phyloP scores from a whole-genome alignment of 2,113 vertebrate genomes.

The Engystomops pustulosus region DNA sequence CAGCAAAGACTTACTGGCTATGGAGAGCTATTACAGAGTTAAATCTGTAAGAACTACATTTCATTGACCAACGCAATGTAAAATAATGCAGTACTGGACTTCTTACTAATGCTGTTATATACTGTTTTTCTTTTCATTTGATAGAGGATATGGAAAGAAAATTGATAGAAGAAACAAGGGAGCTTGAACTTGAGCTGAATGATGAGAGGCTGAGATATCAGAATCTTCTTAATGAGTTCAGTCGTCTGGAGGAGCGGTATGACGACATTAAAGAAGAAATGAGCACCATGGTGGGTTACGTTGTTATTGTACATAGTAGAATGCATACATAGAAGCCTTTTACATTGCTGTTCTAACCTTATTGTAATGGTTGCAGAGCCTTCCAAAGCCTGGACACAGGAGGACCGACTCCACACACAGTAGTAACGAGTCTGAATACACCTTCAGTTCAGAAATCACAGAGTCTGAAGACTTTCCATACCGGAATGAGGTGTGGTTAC shows the following conservation, averaged over 20 bases:
- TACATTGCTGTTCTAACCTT: not conserved
- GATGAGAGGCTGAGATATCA: slow-evolving; percentile 95
- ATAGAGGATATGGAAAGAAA: slow-evolving; percentile 90
- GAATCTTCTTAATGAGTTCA: slow-evolving; percentile 95
- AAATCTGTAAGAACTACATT: not conserved
- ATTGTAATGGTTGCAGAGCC: slow-evolving; percentile 72
- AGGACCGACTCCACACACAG: slow-evolving; percentile 97
- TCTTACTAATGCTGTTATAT: not conserved
- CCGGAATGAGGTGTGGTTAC: slow-evolving; percentile 80
- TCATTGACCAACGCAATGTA: not conserved
- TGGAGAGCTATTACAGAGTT: too few species aligned
- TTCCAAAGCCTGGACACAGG: slow-evolving; percentile 91
- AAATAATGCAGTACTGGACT: not conserved
- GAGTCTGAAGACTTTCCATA: slow-evolving; percentile 87
- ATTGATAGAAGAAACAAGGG: slow-evolving; percentile 88
- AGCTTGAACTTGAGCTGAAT: slow-evolving; percentile 92
- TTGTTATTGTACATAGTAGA: not conserved
- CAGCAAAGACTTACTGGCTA: too few species aligned
- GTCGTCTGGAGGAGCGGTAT: slow-evolving; percentile 92
- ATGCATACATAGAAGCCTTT: not conserved
- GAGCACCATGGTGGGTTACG: slow-evolving; percentile 73
- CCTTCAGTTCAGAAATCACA: slow-evolving; percentile 90
- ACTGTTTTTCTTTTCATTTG: not conserved
- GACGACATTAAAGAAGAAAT: slow-evolving; percentile 94
- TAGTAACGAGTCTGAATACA: slow-evolving; percentile 97